Evolutionary conservation across 2,113 vertebrate genomes (phyloP).

Genomic region (Psettodes erumei): DNA sequence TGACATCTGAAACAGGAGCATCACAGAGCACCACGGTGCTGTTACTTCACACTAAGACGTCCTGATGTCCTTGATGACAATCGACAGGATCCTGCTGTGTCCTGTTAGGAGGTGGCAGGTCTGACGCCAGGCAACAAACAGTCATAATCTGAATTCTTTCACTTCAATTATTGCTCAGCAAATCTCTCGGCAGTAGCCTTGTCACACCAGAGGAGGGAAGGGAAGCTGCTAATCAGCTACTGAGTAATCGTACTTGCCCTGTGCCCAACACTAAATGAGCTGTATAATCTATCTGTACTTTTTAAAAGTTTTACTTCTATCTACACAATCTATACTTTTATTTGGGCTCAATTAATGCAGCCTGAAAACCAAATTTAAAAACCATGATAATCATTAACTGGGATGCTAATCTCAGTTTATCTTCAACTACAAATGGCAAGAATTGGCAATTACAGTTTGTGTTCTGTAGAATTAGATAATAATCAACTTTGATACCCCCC

Average conservation of each 20-base stretch:
- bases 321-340: too few species aligned
- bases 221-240: conserved; percentile 32
- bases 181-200: conserved; percentile 4
- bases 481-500: neutral
- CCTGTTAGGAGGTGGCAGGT: conserved; percentile 51
- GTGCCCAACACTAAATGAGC: neutral
- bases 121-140: conserved; percentile 41
- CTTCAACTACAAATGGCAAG: neutral
- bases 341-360: neutral
- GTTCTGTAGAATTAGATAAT: neutral
- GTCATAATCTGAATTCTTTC: conserved; percentile 38
- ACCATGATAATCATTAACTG: neutral
- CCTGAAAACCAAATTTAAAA: neutral
- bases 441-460: neutral
- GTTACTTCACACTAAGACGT: conserved; percentile 22
- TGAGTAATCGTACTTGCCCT: conserved; percentile 5
- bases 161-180: conserved; percentile 4
- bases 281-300: conserved; percentile 1
- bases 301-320: neutral
- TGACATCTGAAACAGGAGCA: conserved; percentile 32
- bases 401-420: conserved; percentile 18
- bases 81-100: conserved; percentile 33
- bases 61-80: neutral
- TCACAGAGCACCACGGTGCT: conserved; percentile 10
- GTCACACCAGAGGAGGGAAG: neutral